A percentile compares a stretch with the other conserved stretches of the same genome.
Evolutionary conservation across 2,888 invertebrate genomes (phyloP).

Genomic region (Allacma fusca): DNA sequence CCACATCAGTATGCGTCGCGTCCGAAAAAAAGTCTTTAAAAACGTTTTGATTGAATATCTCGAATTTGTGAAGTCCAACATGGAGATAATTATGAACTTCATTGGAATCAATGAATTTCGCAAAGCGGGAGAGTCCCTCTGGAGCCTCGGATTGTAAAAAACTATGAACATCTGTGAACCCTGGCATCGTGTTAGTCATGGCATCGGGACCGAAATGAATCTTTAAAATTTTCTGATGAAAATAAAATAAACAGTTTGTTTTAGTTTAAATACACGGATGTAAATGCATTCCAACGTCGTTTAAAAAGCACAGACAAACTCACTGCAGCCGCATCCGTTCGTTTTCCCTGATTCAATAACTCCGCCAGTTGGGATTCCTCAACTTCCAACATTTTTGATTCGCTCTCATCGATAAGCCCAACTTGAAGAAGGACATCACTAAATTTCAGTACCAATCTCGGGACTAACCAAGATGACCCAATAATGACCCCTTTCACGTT

Average conservation of each 20-base stretch:
- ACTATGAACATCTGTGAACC: background rate
- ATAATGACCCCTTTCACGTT: slow-evolving; percentile 69
- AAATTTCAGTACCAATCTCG: slow-evolving; percentile 67
- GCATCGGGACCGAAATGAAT: background rate
- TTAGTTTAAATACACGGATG: too few relatives aligned
- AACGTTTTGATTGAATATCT: too few relatives aligned
- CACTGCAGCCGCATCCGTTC: background rate
- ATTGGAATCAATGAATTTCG: slow-evolving; percentile 78
- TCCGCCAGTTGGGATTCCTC: slow-evolving; percentile 70
- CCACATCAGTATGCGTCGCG: background rate
- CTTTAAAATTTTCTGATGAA: background rate
- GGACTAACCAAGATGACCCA: slow-evolving; percentile 80
- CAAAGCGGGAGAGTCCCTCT: slow-evolving; percentile 64
- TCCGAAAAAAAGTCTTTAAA: too few relatives aligned
- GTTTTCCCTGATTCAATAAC: slow-evolving; percentile 71
- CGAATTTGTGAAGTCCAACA: too few relatives aligned
- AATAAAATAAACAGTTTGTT: too few relatives aligned
- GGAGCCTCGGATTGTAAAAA: background rate
- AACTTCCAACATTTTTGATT: slow-evolving; percentile 67
- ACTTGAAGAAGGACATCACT: slow-evolving; percentile 79
- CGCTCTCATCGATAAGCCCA: slow-evolving; percentile 71
- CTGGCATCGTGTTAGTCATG: background rate
- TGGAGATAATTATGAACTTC: slow-evolving; percentile 62
- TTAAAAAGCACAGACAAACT: too few relatives aligned
- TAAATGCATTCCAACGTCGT: too few relatives aligned